Base-by-base conservation (phyloP, 1,140 invertebrate genomes). In the Pseudomyrmex gracilis region DNA sequence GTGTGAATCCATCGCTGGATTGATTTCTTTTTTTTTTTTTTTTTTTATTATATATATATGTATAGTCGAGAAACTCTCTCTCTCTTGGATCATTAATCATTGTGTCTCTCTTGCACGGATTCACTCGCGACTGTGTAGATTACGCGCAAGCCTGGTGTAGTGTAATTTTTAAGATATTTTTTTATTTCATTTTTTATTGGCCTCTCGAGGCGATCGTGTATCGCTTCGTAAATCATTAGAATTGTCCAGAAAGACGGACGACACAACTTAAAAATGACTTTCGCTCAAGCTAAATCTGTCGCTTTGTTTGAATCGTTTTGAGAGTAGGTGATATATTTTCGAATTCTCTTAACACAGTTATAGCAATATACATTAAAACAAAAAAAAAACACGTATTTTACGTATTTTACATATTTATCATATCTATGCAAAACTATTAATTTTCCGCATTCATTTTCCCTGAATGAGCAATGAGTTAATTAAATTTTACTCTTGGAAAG, bases 41-140 rank as follows among this genome's bases (percentile, higher is more conserved):
- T 24, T 24, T 2, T 24, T 34, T 34, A 5, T 34, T 34, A 34
- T 34, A 34, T 34, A 34, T 34, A 34, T 34, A 34, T 34, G 34
- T 34, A 34, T 34, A 82, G 53, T 82, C 60, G 70, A 61, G 17
- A 82, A 82, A 74, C 17, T 74, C 17, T 82, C 55, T 82, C 55
- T 61, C 34, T 43, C 53, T 78, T 77, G 17, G 15, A 53, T 12
- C 55, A 53, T 71, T 87, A 47, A 84, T 80, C 49, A 34, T 87
- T 49, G 58, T 87, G 20, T 84, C 61, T 34, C 34, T 34, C 34
- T 70, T 87, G 86, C 86, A 87, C 85, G 80, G 63, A 74, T 10
- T 77, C 73, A 76, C 22, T 58, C 61, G 73, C 61, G 85, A 84
- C 45, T 73, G 68, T 85, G 76, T 74, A 63, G 76, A 82, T 82